Conservation (phyloP, 2,113 vertebrate genomes). For the Thamnophis sirtalis region DNA sequence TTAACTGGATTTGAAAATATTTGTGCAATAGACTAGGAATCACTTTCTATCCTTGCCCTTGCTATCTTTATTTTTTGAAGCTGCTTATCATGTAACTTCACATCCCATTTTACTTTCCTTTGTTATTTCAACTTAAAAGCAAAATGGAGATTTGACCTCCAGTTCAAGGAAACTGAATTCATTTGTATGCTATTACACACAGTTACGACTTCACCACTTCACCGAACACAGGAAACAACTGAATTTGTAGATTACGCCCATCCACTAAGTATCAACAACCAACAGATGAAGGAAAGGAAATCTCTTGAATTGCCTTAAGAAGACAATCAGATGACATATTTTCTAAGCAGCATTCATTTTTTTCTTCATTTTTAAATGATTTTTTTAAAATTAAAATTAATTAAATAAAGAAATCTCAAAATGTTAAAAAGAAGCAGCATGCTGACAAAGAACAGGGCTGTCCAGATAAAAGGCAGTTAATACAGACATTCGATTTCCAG, state of each 20-base stretch:
- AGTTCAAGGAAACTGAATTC: background rate
- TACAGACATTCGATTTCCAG: background rate
- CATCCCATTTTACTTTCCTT: background rate
- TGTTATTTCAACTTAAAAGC: background rate
- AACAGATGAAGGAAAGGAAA: background rate
- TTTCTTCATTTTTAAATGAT: background rate
- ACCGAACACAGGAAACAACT: background rate
- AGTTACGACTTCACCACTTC: background rate
- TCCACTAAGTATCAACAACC: background rate
- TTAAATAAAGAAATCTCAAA: background rate
- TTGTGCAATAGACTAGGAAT: background rate
- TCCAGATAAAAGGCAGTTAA: background rate
- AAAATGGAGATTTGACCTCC: background rate
- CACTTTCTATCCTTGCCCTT: background rate
- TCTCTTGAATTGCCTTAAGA: background rate
- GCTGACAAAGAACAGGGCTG: background rate
- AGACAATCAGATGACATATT: background rate
- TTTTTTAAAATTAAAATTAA: background rate
- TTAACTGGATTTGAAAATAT: background rate
- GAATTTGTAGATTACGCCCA: background rate
- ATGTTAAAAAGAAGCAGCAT: background rate
- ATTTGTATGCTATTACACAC: background rate
- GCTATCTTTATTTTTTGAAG: background rate
- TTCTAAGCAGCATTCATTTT: background rate
- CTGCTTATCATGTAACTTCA: background rate